These are phyloP conservation scores for Mythimna albipuncta DNA, from an alignment of 2,888 invertebrate species.

Conservation along the genomic window DNA sequence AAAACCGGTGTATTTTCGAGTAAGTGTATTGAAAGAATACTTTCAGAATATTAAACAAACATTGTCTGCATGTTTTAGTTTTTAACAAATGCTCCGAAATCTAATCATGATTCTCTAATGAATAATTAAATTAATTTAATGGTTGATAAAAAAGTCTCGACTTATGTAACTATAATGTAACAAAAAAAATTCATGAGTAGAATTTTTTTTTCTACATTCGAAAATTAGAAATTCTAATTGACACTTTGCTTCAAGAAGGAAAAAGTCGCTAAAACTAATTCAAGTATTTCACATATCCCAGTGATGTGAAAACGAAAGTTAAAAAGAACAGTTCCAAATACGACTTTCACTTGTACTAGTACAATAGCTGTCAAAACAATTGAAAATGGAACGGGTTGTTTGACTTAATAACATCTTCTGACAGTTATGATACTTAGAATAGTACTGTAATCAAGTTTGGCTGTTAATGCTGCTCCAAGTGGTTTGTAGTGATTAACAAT, in stretches of 20 bases:
- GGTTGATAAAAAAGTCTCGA: too few relatives aligned
- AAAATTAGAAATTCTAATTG: conserved; percentile 51
- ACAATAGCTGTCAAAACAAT: conserved; percentile 62
- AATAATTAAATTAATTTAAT: too few relatives aligned
- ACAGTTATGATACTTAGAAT: conserved; percentile 41
- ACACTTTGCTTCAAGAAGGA: conserved; percentile 49
- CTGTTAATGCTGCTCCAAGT: conserved; percentile 14
- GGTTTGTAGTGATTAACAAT: conserved; percentile 33
- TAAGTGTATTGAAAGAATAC: neutral
- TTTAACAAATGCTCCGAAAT: neutral
- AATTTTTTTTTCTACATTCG: conserved; percentile 27
- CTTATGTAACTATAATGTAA: neutral
- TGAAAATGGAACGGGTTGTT: conserved; percentile 44
- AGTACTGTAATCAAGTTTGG: conserved; percentile 45
- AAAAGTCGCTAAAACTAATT: conserved; percentile 61
- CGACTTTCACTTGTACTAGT: conserved; percentile 58
- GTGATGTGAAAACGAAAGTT: conserved; percentile 63
- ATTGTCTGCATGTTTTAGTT: neutral
- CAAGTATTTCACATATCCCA: conserved; percentile 54
- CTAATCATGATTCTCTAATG: neutral
- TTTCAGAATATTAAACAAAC: neutral
- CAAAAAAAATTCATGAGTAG: conserved; percentile 32
- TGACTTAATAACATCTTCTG: conserved; percentile 47
- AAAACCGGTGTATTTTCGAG: too few relatives aligned
- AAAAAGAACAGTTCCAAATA: conserved; percentile 55